Base-by-base conservation (phyloP, 2,113 vertebrate species). In the Hippoglossus stenolepis region DNA sequence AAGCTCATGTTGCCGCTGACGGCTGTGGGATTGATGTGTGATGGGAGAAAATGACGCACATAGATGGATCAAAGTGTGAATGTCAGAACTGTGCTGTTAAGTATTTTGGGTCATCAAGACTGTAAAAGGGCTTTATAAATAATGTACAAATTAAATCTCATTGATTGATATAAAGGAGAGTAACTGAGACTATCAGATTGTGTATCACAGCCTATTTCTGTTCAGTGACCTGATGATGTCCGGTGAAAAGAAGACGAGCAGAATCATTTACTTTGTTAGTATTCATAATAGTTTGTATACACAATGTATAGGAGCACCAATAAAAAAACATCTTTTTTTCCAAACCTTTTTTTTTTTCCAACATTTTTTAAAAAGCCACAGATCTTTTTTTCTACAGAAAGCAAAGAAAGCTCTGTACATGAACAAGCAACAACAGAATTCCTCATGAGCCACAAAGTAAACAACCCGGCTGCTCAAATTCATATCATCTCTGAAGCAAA, bases 391-490 rank as follows among this genome's bases (percentile, higher is more conserved):
- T 96, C 97, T 98, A 96, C 96, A 97, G 94, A 96, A 97, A 96
- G 95, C 95, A 95, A 96, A 95, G 94, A 91, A 92, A 93, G 94
- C 90, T 95, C 95, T 95, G 94, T 97, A 98, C 97, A 98, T 95
- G 95, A 94, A 95, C 94, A 94, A 94, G 91, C 95, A 95, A 97
- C 94, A 95, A 95, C 93, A 95, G 91, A 93, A 93, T 91, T 90
- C 95, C 94, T 95, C 93, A 77, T 88, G 81, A 91, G 92, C 91
- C 91, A 91, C 93, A 70, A 87, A 94, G 93, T 88, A 73, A 93
- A 93, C 88, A 83, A 35, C 89, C 82, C 70, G 70, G 86, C 90
- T 47, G 80, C 91, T 94, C 87, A 88, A 90, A 90, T 91, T 91
- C 87, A 73, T 87, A 75, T 84, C 83, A 89, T 90, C 91, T 92